phyloP scores from a whole-genome alignment of 2,888 invertebrate species.

The Euplagia quadripunctaria region DNA sequence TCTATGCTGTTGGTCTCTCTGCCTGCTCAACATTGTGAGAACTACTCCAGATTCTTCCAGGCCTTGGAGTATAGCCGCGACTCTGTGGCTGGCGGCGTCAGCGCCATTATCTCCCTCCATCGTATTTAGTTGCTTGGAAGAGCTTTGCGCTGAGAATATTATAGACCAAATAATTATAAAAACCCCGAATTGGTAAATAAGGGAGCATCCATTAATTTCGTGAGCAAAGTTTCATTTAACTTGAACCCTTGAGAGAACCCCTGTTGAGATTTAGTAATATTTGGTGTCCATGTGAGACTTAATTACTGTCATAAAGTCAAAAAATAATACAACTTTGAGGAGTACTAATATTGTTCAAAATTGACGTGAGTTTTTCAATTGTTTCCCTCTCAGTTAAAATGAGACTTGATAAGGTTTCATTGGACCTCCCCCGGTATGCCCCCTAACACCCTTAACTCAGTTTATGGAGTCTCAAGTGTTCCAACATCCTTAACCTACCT shows the following conservation, averaged over 20 bases:
- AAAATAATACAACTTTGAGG: not conserved
- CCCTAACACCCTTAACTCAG: too few relatives aligned
- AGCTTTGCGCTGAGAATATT: slow-evolving; percentile 54
- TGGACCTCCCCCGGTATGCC: not conserved
- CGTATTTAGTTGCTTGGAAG: slow-evolving; percentile 38
- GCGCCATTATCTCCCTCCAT: slow-evolving; percentile 56
- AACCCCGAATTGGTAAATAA: too few relatives aligned
- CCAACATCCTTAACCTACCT: too few relatives aligned
- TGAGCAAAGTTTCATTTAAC: not conserved
- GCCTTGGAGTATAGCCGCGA: slow-evolving; percentile 64
- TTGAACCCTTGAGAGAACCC: too few relatives aligned
- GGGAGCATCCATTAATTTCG: too few relatives aligned
- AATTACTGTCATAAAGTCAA: not conserved
- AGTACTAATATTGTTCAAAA: not conserved
- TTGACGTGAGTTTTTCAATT: not conserved
- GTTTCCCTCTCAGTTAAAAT: not conserved
- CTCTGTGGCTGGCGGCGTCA: slow-evolving; percentile 44
- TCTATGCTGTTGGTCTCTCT: slow-evolving; percentile 9
- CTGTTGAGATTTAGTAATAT: too few relatives aligned
- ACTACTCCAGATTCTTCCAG: slow-evolving; percentile 57
- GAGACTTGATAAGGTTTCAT: not conserved
- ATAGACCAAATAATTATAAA: too few relatives aligned
- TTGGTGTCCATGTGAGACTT: too few relatives aligned
- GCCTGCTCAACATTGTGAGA: slow-evolving; percentile 50
- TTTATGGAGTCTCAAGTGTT: too few relatives aligned